These are phyloP conservation scores for Brotula barbata DNA, from an alignment of 2,797 vertebrate genomes.

Conservation along the genomic window DNA sequence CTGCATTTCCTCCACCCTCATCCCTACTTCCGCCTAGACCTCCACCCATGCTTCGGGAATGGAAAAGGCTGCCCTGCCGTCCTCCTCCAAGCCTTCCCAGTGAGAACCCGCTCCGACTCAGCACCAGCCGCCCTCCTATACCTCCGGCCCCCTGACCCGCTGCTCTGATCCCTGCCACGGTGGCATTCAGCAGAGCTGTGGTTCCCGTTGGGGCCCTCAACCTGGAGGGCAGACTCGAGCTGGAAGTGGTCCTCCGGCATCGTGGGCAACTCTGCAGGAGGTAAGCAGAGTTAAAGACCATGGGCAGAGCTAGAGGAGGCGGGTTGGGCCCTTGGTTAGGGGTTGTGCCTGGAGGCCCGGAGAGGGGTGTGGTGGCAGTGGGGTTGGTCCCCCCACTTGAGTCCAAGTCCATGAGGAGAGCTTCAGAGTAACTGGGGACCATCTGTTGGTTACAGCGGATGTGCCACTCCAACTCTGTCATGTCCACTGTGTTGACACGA, in stretches of 20 bases:
- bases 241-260: constrained; percentile 85
- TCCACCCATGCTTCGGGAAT: constrained; percentile 87
- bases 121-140: constrained; percentile 82
- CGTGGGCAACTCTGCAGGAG: constrained; percentile 87
- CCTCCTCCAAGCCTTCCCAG: constrained; percentile 79
- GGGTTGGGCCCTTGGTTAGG: constrained; percentile 52
- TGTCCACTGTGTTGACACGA: constrained; percentile 90
- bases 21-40: constrained; percentile 78
- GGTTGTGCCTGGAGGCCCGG: constrained; percentile 58
- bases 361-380: constrained; percentile 69
- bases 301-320: constrained; percentile 67
- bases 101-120: constrained; percentile 90
- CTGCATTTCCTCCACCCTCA: constrained; percentile 66
- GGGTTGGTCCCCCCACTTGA: constrained; percentile 61
- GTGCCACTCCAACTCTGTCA: constrained; percentile 92
- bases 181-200: constrained; percentile 78
- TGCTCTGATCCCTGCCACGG: constrained; percentile 79
- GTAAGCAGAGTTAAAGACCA: constrained; percentile 81
- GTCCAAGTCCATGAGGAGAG: constrained; percentile 86
- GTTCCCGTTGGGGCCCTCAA: constrained; percentile 80
- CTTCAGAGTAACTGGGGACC: constrained; percentile 91
- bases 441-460: constrained; percentile 92
- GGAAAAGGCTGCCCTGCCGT: constrained; percentile 81
- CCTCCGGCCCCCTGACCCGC: constrained; percentile 60
- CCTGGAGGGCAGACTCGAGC: constrained; percentile 85